Conservation (phyloP, 2,797 vertebrate genomes). For the Oreochromis grahami region DNA sequence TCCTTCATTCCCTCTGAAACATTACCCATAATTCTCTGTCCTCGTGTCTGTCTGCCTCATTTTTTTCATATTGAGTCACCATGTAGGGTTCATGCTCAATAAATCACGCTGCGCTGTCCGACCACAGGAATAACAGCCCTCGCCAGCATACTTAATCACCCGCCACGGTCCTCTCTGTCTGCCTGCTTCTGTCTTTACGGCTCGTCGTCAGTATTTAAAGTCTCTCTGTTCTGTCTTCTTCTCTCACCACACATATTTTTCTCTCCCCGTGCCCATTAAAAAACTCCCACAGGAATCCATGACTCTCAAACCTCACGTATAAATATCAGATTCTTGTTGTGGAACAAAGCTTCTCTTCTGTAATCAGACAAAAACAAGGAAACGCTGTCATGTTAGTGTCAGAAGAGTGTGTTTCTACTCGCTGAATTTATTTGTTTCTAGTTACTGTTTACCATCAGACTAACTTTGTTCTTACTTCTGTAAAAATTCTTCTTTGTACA, state of each 20-base stretch:
- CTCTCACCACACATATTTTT: conserved; percentile 10
- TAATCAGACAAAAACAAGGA: background rate
- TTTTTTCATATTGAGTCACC: conserved; percentile 45
- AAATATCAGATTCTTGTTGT: background rate
- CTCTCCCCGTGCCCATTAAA: background rate
- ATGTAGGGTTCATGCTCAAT: conserved; percentile 8
- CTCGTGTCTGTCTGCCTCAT: conserved; percentile 27
- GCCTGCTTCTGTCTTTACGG: background rate
- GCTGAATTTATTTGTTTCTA: background rate
- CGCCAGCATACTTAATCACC: conserved; percentile 1
- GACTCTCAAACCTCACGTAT: background rate
- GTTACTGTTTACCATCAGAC: background rate
- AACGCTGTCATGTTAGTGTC: background rate
- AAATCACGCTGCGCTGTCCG: conserved; percentile 15
- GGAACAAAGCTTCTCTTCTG: background rate
- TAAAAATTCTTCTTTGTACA: background rate
- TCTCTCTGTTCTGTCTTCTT: background rate
- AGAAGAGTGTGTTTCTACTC: background rate
- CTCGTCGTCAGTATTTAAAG: conserved; percentile 7
- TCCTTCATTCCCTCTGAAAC: background rate
- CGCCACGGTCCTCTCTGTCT: background rate
- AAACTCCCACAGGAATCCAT: conserved; percentile 1
- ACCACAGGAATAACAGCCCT: conserved; percentile 19
- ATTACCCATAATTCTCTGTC: conserved; percentile 23
- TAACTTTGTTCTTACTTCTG: background rate